Base-by-base conservation (phyloP, 1,140 invertebrate species). In the Kradibia gibbosae region DNA sequence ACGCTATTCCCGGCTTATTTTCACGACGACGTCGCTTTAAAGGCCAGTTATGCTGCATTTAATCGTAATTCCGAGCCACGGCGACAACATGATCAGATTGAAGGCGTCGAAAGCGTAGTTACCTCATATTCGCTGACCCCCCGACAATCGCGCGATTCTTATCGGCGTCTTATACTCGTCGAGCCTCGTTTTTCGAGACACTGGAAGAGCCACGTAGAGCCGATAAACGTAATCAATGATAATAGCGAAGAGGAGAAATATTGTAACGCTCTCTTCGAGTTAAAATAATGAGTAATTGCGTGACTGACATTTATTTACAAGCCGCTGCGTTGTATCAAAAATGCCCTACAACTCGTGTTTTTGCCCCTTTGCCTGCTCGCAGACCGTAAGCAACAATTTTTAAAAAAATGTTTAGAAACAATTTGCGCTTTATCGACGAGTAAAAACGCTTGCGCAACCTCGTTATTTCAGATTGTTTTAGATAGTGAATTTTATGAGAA, bases 1-100 rank as follows among this genome's bases (percentile, higher is more conserved):
- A 42, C 25, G 73, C 39, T 15, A 17, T 81, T 36, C 60, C 39
- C 55, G 55, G 25, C 25, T 78, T 34, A 0, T 71, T 78, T 78
- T 42, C 13, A 65, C 28, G 50, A 8, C 50, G 50, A n/a, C 50
- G 50, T 45, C 42, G 42, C 42, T 8, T n/a, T n/a, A n/a, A n/a
- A n/a, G n/a, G n/a, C n/a, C n/a, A n/a, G n/a, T n/a, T n/a, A n/a
- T n/a, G n/a, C n/a, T n/a, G n/a, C n/a, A n/a, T n/a, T n/a, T n/a
- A n/a, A n/a, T n/a, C n/a, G n/a, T n/a, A n/a, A n/a, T n/a, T n/a
- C n/a, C n/a, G n/a, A n/a, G n/a, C n/a, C n/a, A n/a, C n/a, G n/a
- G n/a, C n/a, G n/a, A n/a, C 13, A 45, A 45, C 42, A 13, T 45
- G 42, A 22, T 53, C 5, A 53, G 4, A 53, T 53, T 53, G 15